Base-by-base conservation (phyloP, 2,888 invertebrate species). In the Coleophora deauratella region DNA sequence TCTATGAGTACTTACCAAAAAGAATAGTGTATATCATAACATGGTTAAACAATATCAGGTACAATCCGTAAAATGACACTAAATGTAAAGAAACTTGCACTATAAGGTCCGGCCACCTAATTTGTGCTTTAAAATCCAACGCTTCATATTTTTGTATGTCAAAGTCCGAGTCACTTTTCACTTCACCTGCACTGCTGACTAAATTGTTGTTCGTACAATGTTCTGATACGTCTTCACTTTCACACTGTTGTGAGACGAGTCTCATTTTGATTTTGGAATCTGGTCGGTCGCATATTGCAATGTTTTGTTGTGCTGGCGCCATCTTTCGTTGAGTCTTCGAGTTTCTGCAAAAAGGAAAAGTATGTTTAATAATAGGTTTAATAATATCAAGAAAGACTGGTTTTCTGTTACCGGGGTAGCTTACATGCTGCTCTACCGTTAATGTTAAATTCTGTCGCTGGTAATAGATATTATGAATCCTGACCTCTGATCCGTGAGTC, bases 1-100 rank as follows among this genome's bases (percentile, higher is more conserved):
- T n/a, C n/a, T n/a, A n/a, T n/a, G n/a, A n/a, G 21, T 40, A 89
- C 93, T 89, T 80, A 94, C 94, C 91, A 88, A 92, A 93, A 46
- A 93, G 57, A 48, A 84, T 72, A 42, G 94, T 93, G 53, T 87
- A 82, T 48, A 91, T 63, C 63, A 87, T 91, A 43, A 78, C 72
- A 65, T 72, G 67, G 47, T 70, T 67, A 27, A 88, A 88, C 49
- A 91, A 59, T 41, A 91, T 84, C 61, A 93, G 86, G 72, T 87
- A 91, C 33, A 93, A 49, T 49, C 93, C 93, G 62, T 93, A 93
- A 32, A 92, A 51, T 49, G 89, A 88, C 28, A 93, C 92, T 43
- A 65, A 66, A 72, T 94, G 94, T 59, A 94, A 81, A 52, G 89
- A 89, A 45, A 91, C 54, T 78, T 93, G 93, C 13, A 88, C 93